Evolutionary conservation across 2,797 vertebrate species (phyloP), one percentile per base, ranked within the genome.

Genomic region (Arctocebus calabarensis): DNA sequence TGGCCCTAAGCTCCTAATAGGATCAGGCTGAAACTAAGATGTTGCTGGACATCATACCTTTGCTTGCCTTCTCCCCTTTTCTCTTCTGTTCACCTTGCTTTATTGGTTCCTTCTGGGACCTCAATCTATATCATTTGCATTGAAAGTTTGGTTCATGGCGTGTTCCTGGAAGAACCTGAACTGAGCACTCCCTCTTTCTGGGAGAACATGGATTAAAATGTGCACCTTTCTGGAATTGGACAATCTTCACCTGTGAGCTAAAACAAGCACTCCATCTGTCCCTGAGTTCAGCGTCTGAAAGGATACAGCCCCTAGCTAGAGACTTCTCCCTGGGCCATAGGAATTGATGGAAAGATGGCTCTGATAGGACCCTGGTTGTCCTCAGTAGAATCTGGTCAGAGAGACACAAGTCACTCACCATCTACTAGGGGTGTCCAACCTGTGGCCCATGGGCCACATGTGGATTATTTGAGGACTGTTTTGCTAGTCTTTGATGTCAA

Each of bases 111-210:
- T 83, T 29, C 29, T 64, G 68, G 22, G 45, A 79, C 27, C 62
- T 52, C 29, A 68, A 25, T 40, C 40, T 84, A 37, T 10, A 66
- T n/a, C 61, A 62, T 70, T 88, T 45, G 0, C 52, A 48, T 32
- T 64, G 66, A 71, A 90, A 82, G 23, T 34, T 89, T 73, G 25
- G 79, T 45, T 79, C 40, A n/a, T 29, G 32, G 17, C 37, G 77
- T 90, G 13, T 73, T 78, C 75, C 79, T 93, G 70, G 57, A 88
- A 88, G 48, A 62, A 78, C 22, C 40, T 85, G 68, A 87, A 32
- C 25, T 90, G 45, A 93, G n/a, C 45, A 59, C 37, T 66, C n/a
- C 16, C 16, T 77, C 27, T 73, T 94, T 92, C 48, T 77, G 34
- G 55, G 32, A 88, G 57, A 92, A 52, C 23, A 6, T 22, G 78